A percentile compares a stretch with the other conserved stretches of the same genome.
Evolutionary conservation across 92 coral and sea anemone species (phyloP).

Genomic region (Epizoanthus fatuus): DNA sequence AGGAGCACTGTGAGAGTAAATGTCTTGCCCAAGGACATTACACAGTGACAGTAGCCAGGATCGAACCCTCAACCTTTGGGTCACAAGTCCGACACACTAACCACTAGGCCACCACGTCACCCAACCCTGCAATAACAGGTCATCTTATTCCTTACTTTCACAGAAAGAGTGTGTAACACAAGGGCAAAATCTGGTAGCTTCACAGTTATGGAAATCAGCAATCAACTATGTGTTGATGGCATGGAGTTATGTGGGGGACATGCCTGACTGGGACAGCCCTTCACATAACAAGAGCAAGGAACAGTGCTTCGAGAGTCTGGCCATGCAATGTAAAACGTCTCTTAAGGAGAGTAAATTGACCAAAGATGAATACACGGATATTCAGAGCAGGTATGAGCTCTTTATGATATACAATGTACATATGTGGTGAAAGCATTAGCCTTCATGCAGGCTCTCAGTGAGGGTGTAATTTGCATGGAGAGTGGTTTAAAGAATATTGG

Average conservation of each 20-base stretch:
- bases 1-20: too few relatives aligned
- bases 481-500: too few relatives aligned
- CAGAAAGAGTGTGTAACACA: constrained; percentile 89
- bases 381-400: constrained; percentile 43
- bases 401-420: neutral
- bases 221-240: constrained; percentile 81
- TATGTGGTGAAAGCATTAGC: too few relatives aligned
- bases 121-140: too few relatives aligned
- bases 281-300: constrained; percentile 83
- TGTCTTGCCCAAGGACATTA: too few relatives aligned
- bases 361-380: constrained; percentile 54
- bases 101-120: too few relatives aligned
- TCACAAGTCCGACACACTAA: too few relatives aligned
- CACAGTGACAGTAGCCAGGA: too few relatives aligned
- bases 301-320: constrained; percentile 77
- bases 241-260: constrained; percentile 75
- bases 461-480: too few relatives aligned
- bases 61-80: too few relatives aligned
- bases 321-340: constrained; percentile 83
- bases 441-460: too few relatives aligned
- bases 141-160: neutral
- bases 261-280: constrained; percentile 91
- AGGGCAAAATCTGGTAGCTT: constrained; percentile 65
- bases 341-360: constrained; percentile 57
- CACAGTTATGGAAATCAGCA: constrained; percentile 70